Evolutionary conservation across 2,888 invertebrate genomes (phyloP).

Genomic region (Agonum fuliginosum): DNA sequence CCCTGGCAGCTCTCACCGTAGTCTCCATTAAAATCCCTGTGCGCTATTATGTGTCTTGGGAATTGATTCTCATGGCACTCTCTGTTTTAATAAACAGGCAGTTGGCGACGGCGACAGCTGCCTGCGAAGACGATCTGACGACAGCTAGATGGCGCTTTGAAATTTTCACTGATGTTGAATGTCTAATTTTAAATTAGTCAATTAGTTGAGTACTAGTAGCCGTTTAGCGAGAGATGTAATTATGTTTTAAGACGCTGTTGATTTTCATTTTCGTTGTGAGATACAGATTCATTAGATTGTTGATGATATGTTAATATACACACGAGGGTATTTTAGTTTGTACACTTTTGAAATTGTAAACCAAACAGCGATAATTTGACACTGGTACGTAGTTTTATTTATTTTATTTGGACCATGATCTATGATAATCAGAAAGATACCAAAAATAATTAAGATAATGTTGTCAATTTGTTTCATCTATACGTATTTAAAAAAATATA

Average conservation of each 20-base stretch:
- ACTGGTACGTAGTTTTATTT: no score
- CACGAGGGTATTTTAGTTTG: neutral
- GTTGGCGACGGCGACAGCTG: conserved; percentile 34
- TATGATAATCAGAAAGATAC: no score
- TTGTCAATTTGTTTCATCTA: no score
- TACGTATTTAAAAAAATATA: no score
- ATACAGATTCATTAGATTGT: conserved; percentile 3
- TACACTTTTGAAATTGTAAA: neutral
- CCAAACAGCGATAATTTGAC: no score
- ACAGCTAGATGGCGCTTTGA: conserved; percentile 52
- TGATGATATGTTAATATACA: conserved; percentile 24
- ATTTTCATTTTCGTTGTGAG: conserved; percentile 15
- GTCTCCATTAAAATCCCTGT: conserved; percentile 19
- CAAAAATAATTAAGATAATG: no score
- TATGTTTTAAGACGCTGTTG: conserved; percentile 15
- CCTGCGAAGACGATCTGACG: conserved; percentile 35
- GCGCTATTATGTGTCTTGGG: conserved; percentile 34
- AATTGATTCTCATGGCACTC: conserved; percentile 18
- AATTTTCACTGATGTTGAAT: conserved; percentile 42
- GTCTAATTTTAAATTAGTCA: conserved; percentile 56
- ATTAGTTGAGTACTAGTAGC: conserved; percentile 34
- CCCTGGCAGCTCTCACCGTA: neutral
- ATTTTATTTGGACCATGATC: no score
- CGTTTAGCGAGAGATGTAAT: conserved; percentile 38
- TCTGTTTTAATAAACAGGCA: conserved; percentile 48